These are phyloP conservation scores for Deilephila porcellus DNA, from an alignment of 2,888 invertebrate species.

Conservation along the genomic window DNA sequence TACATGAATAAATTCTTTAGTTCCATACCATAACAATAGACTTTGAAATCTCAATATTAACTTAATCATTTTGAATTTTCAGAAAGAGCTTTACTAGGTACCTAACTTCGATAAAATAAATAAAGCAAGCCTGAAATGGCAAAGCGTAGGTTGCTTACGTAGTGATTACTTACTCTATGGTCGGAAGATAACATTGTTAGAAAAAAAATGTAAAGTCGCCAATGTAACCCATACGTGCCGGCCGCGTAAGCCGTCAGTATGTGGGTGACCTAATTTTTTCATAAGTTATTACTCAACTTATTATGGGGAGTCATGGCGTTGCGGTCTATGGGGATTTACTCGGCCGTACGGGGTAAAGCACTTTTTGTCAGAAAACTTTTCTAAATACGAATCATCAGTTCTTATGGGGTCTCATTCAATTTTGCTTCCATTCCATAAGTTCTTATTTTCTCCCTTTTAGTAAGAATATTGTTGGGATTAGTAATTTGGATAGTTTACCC, in stretches of 20 bases:
- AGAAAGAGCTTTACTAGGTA: neutral
- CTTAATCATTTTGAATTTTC: too few species aligned
- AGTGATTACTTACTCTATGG: too few species aligned
- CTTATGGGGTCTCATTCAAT: conserved; percentile 20
- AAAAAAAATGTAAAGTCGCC: conserved; percentile 42
- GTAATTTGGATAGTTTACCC: too few species aligned
- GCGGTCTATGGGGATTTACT: conserved; percentile 55
- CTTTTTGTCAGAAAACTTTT: conserved; percentile 45
- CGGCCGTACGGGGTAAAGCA: conserved; percentile 42
- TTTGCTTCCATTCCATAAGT: neutral
- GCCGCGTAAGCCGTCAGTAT: conserved; percentile 47
- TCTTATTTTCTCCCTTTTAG: neutral
- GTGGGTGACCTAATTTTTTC: conserved; percentile 66
- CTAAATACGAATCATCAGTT: conserved; percentile 42
- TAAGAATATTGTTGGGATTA: too few species aligned
- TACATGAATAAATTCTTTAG: too few species aligned
- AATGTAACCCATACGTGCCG: conserved; percentile 45
- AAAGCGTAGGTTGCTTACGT: too few species aligned
- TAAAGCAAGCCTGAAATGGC: neutral
- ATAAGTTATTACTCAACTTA: conserved; percentile 60
- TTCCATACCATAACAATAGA: too few species aligned
- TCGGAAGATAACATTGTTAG: conserved; percentile 33
- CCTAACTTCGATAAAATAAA: neutral
- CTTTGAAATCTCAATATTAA: too few species aligned
- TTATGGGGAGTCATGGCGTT: conserved; percentile 54